Base-by-base conservation (phyloP, 2,113 vertebrate species). In the Globicephala melas region DNA sequence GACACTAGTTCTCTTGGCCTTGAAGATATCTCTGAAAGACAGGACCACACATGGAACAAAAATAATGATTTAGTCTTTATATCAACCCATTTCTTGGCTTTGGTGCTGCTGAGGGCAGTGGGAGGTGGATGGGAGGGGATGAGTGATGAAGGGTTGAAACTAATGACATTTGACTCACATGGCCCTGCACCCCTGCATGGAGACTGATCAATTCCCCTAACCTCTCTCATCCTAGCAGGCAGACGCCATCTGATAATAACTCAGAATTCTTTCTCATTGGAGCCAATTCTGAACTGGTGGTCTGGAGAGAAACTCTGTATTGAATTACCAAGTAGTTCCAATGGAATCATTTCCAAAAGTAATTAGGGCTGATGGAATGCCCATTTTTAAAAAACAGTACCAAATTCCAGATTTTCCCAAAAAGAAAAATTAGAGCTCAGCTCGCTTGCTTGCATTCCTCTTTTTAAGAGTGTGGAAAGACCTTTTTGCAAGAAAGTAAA, bases 251-350 rank as follows among this genome's bases (percentile, higher is more conserved):
- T 85, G 94, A 97, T 97, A 97, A 93, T 95, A 80, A 81, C 76
- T 96, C 60, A 58, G 41, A 95, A 95, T 97, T 96, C 93, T 96
- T 97, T 95, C 41, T 97, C 85, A 38, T 73, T 47, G 71, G 55
- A 80, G 95, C 96, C 97, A 98, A 86, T 60, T 97, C 96, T 96
- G 81, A 96, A 94, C 87, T 97, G 97, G 96, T 98, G 96, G 96
- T 98, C 96, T 96, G 83, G 67, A 90, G 55, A 95, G 87, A 84
- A 93, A 95, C 93, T 94, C 93, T 95, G 96, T 97, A 95, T 97
- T 95, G 80, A 95, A 96, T 98, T 97, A 97, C 87, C 77, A 73
- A 44, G 77, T 74, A 36, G 79, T 97, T 98, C 93, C 93, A 97
- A 71, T 14, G 73, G 90, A 96, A 92, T 96, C 7, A 3, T 79